Evolutionary conservation across 2,888 invertebrate species (phyloP), one percentile per base, ranked within the genome.

Genomic region (Slavum lentiscoides): DNA sequence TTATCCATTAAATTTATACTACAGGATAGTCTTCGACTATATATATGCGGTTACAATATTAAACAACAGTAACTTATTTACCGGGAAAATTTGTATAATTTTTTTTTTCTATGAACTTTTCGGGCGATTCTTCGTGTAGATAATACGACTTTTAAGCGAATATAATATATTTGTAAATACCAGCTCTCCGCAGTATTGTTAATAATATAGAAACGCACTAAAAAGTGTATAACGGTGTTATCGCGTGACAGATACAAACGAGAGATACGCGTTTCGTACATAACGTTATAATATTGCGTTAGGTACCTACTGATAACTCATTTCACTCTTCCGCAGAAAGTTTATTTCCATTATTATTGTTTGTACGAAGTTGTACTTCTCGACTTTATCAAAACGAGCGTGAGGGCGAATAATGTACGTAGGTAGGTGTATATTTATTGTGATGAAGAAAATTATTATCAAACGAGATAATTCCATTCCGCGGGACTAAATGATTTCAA

Each of bases 281-380:
- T 64, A 64, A 70, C 69, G 53, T 77, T 70, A 77, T 77, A 70
- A 77, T 77, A 30, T 30, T 30, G 30, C 30, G 30, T 30, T 30
- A 30, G 30, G 30, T 30, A 30, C 30, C 30, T 70, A 62, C 53
- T 69, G 69, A 77, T 77, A 77, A 77, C 77, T 77, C 69, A 77
- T 77, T 77, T 77, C 69, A 62, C 68, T 69, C 59, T 76, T 76
- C 68, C 76, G 49, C 53, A 43, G 49, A 70, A 77, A 77, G 69
- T 69, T 77, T 77, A 77, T 70, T 77, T 77, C 55, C 62, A 70
- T 70, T 70, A 70, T 70, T 70, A 70, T 77, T 70, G 62, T 77
- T 62, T 39, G 70, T 55, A 58, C 23, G 39, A 21, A 75, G 74
- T 75, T 75, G 19, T 75, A 67, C 66, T 67, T 66, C 74, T 39